Percentiles rank a stretch among this genome's conserved stretches.
Evolutionary conservation across 2,888 invertebrate species (phyloP).

Genomic region (Drosophila testacea): DNA sequence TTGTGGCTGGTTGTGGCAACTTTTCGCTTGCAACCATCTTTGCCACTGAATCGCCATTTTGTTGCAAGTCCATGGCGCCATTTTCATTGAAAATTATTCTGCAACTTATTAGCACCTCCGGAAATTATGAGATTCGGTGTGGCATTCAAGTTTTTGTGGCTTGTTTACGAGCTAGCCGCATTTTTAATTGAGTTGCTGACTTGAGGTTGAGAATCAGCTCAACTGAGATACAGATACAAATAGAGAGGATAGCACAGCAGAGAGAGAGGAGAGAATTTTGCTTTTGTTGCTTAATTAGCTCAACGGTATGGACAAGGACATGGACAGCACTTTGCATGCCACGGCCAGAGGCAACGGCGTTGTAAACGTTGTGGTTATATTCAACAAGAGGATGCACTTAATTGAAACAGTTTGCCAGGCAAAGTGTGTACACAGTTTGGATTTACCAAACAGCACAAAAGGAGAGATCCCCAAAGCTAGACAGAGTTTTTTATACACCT

Average conservation of each 20-base stretch:
- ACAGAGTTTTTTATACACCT: slow-evolving; percentile 1
- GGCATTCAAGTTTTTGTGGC: slow-evolving; percentile 59
- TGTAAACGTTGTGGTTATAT: slow-evolving; percentile 37
- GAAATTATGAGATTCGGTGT: slow-evolving; percentile 75
- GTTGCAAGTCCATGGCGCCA: slow-evolving; percentile 38
- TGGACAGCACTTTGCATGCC: slow-evolving; percentile 38
- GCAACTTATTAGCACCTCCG: slow-evolving; percentile 80
- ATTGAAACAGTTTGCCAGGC: slow-evolving; percentile 58
- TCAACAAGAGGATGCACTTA: slow-evolving; percentile 53
- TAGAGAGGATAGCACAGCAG: background rate
- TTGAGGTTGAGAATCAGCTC: slow-evolving; percentile 9
- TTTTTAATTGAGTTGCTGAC: slow-evolving; percentile 71
- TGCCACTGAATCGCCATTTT: slow-evolving; percentile 25
- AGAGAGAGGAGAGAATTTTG: slow-evolving; percentile 19
- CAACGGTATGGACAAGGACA: slow-evolving; percentile 45
- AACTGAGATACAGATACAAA: slow-evolving; percentile 19
- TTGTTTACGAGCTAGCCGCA: slow-evolving; percentile 59
- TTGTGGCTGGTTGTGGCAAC: slow-evolving; percentile 45
- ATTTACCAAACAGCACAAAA: slow-evolving; percentile 19
- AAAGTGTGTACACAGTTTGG: slow-evolving; percentile 32
- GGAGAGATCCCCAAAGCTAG: slow-evolving; percentile 5
- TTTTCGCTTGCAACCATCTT: slow-evolving; percentile 23
- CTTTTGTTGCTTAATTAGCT: slow-evolving; percentile 72
- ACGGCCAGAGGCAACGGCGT: slow-evolving; percentile 5
- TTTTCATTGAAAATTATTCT: slow-evolving; percentile 75